Evolutionary conservation across 2,797 vertebrate species (phyloP).

Genomic region (Gadopsis bispinosus): DNA sequence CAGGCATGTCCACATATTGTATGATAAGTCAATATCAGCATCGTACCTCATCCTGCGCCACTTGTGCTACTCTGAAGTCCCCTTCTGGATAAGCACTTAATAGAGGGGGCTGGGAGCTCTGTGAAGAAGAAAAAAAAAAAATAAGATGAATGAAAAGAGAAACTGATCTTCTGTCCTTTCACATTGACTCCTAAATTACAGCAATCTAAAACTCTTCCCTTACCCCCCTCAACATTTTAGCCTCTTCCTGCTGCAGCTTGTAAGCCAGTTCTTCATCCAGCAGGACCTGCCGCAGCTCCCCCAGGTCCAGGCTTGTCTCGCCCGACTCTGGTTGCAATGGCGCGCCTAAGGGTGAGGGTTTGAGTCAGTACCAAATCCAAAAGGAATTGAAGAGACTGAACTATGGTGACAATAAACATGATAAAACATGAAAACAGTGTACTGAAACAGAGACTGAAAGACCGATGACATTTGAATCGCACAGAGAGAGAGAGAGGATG

Average conservation of each 20-base stretch:
- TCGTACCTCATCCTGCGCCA: conserved; percentile 86
- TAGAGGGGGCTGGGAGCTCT: conserved; percentile 63
- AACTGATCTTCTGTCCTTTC: background rate
- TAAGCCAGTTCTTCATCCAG: conserved; percentile 85
- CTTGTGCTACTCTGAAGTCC: conserved; percentile 86
- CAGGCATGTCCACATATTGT: too few species aligned
- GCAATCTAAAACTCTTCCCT: background rate
- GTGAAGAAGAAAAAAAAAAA: conserved; percentile 5
- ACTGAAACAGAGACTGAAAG: background rate
- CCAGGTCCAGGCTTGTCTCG: conserved; percentile 72
- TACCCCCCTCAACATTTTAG: conserved; percentile 62
- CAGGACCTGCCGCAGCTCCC: conserved; percentile 82
- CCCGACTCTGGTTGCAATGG: conserved; percentile 26
- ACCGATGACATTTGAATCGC: conserved; percentile 29
- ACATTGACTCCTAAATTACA: background rate
- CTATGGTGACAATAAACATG: background rate
- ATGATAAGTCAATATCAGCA: too few species aligned
- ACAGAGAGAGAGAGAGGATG: conserved; percentile 43
- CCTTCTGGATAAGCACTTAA: conserved; percentile 63
- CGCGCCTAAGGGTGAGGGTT: conserved; percentile 48
- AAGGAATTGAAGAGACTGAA: background rate
- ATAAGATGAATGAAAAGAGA: background rate
- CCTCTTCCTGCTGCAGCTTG: conserved; percentile 84
- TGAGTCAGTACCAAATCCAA: conserved; percentile 10
- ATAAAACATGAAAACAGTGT: background rate